Percentiles rank a stretch among this genome's conserved stretches.
phyloP scores from a whole-genome alignment of 2,888 invertebrate genomes.

The Loripinus fragilis region DNA sequence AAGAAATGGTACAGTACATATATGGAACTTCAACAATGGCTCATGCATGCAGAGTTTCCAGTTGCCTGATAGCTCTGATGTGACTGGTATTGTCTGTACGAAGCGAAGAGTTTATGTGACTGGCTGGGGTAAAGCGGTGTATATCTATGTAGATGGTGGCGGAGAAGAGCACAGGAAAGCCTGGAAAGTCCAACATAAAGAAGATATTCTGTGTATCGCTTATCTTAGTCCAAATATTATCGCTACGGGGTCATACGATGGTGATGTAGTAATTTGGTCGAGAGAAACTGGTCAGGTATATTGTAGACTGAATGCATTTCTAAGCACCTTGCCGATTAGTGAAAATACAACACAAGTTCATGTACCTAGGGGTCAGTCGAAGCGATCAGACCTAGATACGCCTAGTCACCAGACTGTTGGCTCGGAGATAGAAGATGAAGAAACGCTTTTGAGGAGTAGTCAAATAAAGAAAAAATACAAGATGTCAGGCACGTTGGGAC shows the following conservation, averaged over 20 bases:
- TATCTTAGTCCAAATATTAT: conserved; percentile 82
- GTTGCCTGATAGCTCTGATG: conserved; percentile 86
- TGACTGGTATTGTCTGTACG: conserved; percentile 86
- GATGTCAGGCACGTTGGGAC: conserved; percentile 5
- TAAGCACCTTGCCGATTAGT: conserved; percentile 55
- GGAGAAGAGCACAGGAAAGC: conserved; percentile 85
- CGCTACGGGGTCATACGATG: conserved; percentile 88
- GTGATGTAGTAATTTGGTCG: conserved; percentile 92
- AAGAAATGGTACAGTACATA: conserved; percentile 90
- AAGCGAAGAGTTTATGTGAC: conserved; percentile 88
- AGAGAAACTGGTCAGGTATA: conserved; percentile 88
- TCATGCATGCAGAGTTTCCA: conserved; percentile 89
- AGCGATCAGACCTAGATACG: background rate
- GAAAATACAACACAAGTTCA: conserved; percentile 27
- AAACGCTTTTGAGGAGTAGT: conserved; percentile 18
- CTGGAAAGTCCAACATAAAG: conserved; percentile 90
- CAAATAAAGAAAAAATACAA: conserved; percentile 27
- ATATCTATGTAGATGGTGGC: conserved; percentile 74
- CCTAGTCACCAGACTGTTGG: conserved; percentile 24
- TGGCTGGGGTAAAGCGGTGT: conserved; percentile 88
- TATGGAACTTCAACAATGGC: conserved; percentile 94
- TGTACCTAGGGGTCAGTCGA: background rate
- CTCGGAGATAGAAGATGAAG: conserved; percentile 19
- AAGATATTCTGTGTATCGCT: conserved; percentile 90
- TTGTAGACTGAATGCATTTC: conserved; percentile 69